Conservation (phyloP, 2,797 vertebrate genomes). For the Coccyzus lansbergi region DNA sequence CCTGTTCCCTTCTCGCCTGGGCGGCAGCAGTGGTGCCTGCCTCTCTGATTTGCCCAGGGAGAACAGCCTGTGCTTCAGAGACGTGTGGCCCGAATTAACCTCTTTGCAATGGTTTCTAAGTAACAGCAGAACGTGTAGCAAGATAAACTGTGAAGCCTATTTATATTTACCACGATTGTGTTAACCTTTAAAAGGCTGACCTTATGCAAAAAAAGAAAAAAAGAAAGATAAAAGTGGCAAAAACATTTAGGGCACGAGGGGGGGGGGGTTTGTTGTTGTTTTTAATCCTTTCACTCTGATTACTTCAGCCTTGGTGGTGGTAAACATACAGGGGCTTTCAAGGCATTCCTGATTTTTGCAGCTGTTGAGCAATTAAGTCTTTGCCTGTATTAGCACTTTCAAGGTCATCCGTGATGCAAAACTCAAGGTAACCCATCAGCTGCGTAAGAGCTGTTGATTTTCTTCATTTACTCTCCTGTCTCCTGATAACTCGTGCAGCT, state of each 20-base stretch:
- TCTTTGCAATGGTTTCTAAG: constrained; percentile 57
- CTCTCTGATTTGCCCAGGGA: background rate
- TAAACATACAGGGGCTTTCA: background rate
- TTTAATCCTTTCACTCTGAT: constrained; percentile 59
- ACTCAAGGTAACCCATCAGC: constrained; percentile 29
- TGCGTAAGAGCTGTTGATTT: background rate
- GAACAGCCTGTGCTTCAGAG: constrained; percentile 28
- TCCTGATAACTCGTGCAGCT: background rate
- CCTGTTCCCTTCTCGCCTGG: background rate
- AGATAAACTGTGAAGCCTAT: constrained; percentile 60
- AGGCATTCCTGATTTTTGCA: constrained; percentile 39
- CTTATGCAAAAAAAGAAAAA: constrained; percentile 62
- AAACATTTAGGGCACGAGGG: constrained; percentile 28
- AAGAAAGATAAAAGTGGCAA: constrained; percentile 1
- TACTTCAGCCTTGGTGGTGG: constrained; percentile 27
- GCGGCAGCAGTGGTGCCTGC: background rate
- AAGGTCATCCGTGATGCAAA: constrained; percentile 36
- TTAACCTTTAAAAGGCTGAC: constrained; percentile 80
- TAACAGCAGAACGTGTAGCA: constrained; percentile 29
- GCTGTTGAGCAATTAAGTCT: constrained; percentile 1
- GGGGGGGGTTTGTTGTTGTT: constrained; percentile 52
- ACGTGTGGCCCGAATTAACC: constrained; percentile 60
- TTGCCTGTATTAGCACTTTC: background rate
- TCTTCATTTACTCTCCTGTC: background rate
- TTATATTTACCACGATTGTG: constrained; percentile 77